Base-by-base conservation (phyloP, 2,888 invertebrate genomes). In the Eilema griseolum region DNA sequence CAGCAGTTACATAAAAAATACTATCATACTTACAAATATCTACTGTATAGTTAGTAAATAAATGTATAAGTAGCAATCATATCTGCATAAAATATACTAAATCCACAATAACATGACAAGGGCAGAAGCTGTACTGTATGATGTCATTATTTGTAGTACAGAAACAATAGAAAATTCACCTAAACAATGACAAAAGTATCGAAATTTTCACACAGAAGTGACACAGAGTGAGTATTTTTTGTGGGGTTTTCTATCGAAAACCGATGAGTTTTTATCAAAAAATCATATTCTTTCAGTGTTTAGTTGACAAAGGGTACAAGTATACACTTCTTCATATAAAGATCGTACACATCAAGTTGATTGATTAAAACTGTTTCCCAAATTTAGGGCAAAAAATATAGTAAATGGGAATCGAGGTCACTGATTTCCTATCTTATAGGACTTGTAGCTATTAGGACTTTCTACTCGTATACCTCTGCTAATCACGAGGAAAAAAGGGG, bases 351-450 rank as follows among this genome's bases (percentile, higher is more conserved):
- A 64, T 37, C 23, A 70, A 64, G 72, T 71, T 67, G 66, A 74
- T 72, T 71, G 60, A 72, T 73, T 52, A n/a, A n/a, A 2, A 46
- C 20, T 5, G 20, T 20, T 5, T 20, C 76, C 79, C 77, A 69
- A 79, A 84, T 82, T 82, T 76, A 76, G 80, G 76, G 76, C 83
- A 83, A 72, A 72, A 78, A 79, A 83, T 76, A 77, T 73, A 69
- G 75, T 70, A 72, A 78, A 73, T 73, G 76, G 71, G 75, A 85
- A 91, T 86, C 81, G 83, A 87, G 91, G 90, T 90, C 90, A 90
- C 57, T 82, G 83, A 84, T 83, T 85, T 83, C 69, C 73, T 52
- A 60, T 41, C 59, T 20, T 20, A 46, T 20, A 52, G 52, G 52
- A n/a, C 7, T 52, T n/a, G 7, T 52, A 52, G 8, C n/a, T 52